Conservation (phyloP, 1,140 invertebrate species). For the Atta cephalotes region DNA sequence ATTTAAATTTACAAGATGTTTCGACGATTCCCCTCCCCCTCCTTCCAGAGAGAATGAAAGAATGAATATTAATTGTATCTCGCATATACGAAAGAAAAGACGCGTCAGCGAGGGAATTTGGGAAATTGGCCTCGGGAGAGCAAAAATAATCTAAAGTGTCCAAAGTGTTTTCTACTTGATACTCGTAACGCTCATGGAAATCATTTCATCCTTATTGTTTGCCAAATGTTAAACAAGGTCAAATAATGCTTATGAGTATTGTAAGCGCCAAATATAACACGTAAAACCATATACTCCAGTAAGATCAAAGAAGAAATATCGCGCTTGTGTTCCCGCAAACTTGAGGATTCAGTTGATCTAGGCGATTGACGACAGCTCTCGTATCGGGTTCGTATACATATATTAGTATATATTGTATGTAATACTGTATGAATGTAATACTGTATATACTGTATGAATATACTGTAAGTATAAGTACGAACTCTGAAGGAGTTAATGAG, state of each 20-base stretch:
- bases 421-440: no score
- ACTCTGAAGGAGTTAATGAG: constrained; percentile 40
- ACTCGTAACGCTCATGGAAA: no score
- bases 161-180: no score
- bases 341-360: not conserved
- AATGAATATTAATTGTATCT: no score
- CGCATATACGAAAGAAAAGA: not conserved
- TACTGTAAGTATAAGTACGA: not conserved
- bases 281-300: no score
- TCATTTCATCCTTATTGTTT: no score
- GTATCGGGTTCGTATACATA: not conserved
- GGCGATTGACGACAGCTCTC: not conserved
- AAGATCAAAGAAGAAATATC: no score
- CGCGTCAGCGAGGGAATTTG: not conserved
- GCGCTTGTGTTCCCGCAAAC: not conserved
- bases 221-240: no score
- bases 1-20: not conserved
- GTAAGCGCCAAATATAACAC: no score
- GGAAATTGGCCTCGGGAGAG: not conserved
- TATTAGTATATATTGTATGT: not conserved
- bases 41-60: no score
- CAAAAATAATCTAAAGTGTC: not conserved
- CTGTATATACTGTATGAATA: no score
- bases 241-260: no score
- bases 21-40: not conserved